A percentile compares a stretch with the other conserved stretches of the same genome.
Evolutionary conservation across 2,888 invertebrate genomes (phyloP).

Genomic region (Amphipoea oculea): DNA sequence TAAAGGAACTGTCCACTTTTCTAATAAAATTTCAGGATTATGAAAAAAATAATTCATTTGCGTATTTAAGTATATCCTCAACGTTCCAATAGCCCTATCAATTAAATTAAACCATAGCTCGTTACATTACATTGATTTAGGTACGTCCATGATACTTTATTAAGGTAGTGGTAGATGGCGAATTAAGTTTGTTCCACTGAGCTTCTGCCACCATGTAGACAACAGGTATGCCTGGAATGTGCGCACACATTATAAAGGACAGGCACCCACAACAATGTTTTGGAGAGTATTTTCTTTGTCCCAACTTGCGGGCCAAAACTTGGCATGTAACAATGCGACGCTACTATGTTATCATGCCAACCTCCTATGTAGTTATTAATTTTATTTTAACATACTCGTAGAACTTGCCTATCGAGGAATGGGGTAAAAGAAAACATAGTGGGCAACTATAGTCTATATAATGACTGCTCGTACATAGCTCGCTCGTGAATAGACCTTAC

Average conservation of each 20-base stretch:
- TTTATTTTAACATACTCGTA: too few relatives aligned
- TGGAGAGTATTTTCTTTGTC: background rate
- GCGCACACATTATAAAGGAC: constrained; percentile 76
- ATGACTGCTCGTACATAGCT: too few relatives aligned
- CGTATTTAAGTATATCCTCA: background rate
- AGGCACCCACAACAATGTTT: constrained; percentile 47
- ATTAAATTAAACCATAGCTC: background rate
- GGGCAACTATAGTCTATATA: too few relatives aligned
- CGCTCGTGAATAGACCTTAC: too few relatives aligned
- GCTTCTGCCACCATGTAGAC: constrained; percentile 63
- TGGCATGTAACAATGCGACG: too few relatives aligned
- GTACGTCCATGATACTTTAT: constrained; percentile 6
- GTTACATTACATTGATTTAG: background rate
- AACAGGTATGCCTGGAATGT: constrained; percentile 81
- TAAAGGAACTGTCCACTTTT: too few relatives aligned
- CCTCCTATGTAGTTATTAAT: too few relatives aligned
- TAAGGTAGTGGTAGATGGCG: constrained; percentile 37
- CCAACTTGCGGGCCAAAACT: background rate
- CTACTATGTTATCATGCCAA: too few relatives aligned
- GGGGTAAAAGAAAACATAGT: too few relatives aligned
- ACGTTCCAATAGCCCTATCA: background rate
- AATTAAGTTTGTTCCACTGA: constrained; percentile 66
- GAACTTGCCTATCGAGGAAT: too few relatives aligned
- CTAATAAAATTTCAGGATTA: too few relatives aligned
- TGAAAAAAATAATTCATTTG: too few relatives aligned